Conservation (phyloP, 2,888 invertebrate species). For the Hedychridium roseum region DNA sequence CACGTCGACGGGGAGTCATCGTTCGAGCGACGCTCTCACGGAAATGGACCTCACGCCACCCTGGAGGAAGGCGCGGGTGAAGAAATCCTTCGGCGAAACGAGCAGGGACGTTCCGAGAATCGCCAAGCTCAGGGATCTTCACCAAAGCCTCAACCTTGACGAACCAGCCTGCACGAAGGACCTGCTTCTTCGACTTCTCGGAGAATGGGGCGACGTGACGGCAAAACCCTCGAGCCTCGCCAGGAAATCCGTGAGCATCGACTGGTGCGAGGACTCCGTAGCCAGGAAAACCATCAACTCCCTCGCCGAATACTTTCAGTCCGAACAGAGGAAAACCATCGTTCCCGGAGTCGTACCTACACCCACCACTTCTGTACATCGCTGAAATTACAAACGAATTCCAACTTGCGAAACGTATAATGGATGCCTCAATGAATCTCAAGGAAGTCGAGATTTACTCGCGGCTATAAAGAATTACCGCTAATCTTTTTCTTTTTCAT, state of each 20-base stretch:
- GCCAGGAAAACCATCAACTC: slow-evolving; percentile 83
- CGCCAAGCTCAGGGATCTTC: slow-evolving; percentile 52
- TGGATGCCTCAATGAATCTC: no score
- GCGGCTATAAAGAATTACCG: no score
- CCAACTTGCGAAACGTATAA: no score
- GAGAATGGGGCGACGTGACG: slow-evolving; percentile 75
- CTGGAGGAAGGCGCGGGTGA: slow-evolving; percentile 52
- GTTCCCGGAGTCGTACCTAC: slow-evolving; percentile 5
- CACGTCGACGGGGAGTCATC: no score
- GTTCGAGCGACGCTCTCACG: no score
- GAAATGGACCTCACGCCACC: slow-evolving; percentile 57
- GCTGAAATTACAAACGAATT: slow-evolving; percentile 35
- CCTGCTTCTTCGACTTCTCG: slow-evolving; percentile 76
- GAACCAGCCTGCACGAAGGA: slow-evolving; percentile 73
- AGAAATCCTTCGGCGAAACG: slow-evolving; percentile 56
- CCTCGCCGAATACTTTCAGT: slow-evolving; percentile 80
- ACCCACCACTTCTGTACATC: slow-evolving; percentile 42
- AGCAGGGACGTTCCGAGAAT: slow-evolving; percentile 60
- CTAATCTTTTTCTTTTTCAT: no score
- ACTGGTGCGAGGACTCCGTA: slow-evolving; percentile 77
- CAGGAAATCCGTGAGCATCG: slow-evolving; percentile 76
- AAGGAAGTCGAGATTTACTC: no score
- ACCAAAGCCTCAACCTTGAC: slow-evolving; percentile 54
- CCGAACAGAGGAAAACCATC: slow-evolving; percentile 52
- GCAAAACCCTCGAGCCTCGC: slow-evolving; percentile 65